These are phyloP conservation scores for Lepilemur septentrionalis DNA, from an alignment of 2,797 vertebrate species.

Conservation along the genomic window DNA sequence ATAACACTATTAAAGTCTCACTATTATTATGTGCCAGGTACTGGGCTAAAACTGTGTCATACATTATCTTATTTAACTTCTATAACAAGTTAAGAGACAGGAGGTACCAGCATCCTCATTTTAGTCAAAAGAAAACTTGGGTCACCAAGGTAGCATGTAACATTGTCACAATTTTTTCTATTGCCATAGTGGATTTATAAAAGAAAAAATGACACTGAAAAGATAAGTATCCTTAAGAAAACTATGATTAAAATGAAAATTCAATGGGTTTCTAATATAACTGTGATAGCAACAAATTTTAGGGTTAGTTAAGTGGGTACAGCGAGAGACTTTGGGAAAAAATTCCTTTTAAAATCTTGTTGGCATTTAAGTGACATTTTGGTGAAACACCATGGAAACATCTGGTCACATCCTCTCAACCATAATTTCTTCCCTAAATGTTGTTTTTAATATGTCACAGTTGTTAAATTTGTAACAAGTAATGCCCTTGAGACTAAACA, in stretches of 20 bases:
- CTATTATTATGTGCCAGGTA: neutral
- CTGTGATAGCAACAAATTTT: constrained; percentile 21
- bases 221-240: constrained; percentile 12
- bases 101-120: neutral
- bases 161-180: neutral
- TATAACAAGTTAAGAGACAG: neutral
- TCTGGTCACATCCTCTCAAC: constrained; percentile 83
- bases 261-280: constrained; percentile 30
- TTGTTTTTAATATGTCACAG: constrained; percentile 86
- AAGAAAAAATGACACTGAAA: constrained; percentile 34
- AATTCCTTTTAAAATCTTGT: constrained; percentile 66
- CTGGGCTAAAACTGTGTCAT: neutral
- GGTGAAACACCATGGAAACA: constrained; percentile 84
- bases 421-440: constrained; percentile 86
- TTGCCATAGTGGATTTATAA: neutral
- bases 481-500: constrained; percentile 85
- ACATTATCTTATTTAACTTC: neutral
- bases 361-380: constrained; percentile 83
- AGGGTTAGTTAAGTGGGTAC: constrained; percentile 28
- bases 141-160: neutral
- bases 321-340: constrained; percentile 50
- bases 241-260: constrained; percentile 32
- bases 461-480: constrained; percentile 84
- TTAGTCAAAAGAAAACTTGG: neutral
- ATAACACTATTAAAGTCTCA: neutral